phyloP scores from a whole-genome alignment of 2,113 vertebrate species.

The Dendrocopos noguchii region DNA sequence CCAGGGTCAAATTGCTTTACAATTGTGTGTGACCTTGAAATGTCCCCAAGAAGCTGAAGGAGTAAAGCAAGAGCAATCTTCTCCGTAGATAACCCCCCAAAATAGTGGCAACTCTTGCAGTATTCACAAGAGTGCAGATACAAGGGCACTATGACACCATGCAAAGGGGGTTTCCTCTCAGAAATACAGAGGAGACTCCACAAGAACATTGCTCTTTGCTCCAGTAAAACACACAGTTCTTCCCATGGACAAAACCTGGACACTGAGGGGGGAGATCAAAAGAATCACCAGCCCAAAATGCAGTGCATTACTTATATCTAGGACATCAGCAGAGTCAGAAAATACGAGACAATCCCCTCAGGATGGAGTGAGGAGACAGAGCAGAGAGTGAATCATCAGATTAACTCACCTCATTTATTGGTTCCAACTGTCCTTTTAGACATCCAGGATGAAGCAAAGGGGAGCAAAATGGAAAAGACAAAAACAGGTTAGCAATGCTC shows the following conservation, averaged over 20 bases:
- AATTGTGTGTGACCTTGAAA: not conserved
- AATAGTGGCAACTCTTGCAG: not conserved
- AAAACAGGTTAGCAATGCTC: slow-evolving; percentile 79
- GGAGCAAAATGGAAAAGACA: slow-evolving; percentile 64
- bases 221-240: not conserved
- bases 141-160: not conserved
- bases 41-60: not conserved
- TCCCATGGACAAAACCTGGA: not conserved
- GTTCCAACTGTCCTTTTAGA: slow-evolving; percentile 95
- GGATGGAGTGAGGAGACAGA: slow-evolving; percentile 48
- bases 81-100: not conserved
- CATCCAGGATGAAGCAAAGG: slow-evolving; percentile 71
- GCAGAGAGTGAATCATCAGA: slow-evolving; percentile 47
- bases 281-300: not conserved
- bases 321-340: slow-evolving; percentile 46
- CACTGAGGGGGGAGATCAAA: not conserved
- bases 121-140: not conserved
- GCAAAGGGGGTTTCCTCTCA: not conserved
- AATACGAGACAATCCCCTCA: slow-evolving; percentile 53
- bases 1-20: not conserved
- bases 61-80: not conserved
- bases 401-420: slow-evolving; percentile 89
- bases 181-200: not conserved
- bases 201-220: not conserved
- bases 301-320: not conserved